Base-by-base conservation (phyloP, 1,140 invertebrate species). In the Drosophila ercepeae region DNA sequence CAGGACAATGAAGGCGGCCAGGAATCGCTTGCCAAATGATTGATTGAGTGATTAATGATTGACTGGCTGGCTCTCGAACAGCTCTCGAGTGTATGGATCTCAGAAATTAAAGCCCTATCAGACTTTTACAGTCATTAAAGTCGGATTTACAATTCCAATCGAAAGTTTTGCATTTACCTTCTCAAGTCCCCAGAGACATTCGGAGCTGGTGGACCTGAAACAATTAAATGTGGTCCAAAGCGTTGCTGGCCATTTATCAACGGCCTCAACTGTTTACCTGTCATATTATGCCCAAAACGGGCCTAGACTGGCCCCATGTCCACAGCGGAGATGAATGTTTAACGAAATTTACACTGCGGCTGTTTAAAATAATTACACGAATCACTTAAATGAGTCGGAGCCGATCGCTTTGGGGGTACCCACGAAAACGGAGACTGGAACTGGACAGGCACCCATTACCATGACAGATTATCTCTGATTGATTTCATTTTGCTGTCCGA, bases 31-130 rank as follows among this genome's bases (percentile, higher is more conserved):
- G 69, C 46, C 46, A 64, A 77, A 79, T 89, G 73, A 89, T 89
- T 89, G 79, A 89, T 89, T 89, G 84, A 84, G 53, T 89, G 84
- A 89, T 89, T 89, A 89, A 89, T 89, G 84, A 89, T 81, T 84
- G 69, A 82, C 55, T 69, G 72, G 46, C 63, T 9, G 34, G 8
- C 18, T 23, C 21, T 21, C 2, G 61, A 50, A 65, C 34, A 36
- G 45, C 25, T 34, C 19, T 64, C 45, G 46, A 65, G 60, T 27
- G 61, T 53, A n/a, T 42, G 27, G 27, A 46, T 53, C 46, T 65
- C 49, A 34, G 59, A 71, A 76, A 84, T 84, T 86, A 86, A 86
- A 86, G 73, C 63, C 48, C 49, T 57, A 51, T 61, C 32, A 54
- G 72, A 81, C 58, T 76, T 78, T 69, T 76, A 79, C 63, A 44